Conservation (phyloP, 1,140 invertebrate genomes). For the Procambarus clarkii region DNA sequence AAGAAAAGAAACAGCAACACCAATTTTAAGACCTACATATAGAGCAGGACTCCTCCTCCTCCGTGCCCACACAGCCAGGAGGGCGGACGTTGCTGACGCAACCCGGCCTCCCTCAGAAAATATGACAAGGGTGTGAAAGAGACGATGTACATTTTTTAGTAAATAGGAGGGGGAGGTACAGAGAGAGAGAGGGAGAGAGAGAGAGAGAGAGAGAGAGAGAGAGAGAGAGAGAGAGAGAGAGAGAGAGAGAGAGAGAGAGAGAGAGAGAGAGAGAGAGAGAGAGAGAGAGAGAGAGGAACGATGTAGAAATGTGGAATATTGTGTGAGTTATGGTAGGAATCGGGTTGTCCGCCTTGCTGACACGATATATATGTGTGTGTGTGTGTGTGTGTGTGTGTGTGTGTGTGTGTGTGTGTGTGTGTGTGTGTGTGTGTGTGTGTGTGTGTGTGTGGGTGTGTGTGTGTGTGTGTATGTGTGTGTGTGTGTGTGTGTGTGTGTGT, state of each 20-base stretch:
- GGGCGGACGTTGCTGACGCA: background rate
- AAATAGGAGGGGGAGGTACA: too few species aligned
- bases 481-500: background rate
- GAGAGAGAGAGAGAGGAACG: too few species aligned
- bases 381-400: conserved; percentile 44
- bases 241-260: background rate
- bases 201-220: background rate
- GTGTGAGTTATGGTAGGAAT: background rate
- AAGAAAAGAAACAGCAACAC: background rate
- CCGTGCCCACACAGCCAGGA: background rate
- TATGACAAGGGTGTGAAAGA: background rate
- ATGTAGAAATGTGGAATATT: too few species aligned
- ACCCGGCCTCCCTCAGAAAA: background rate
- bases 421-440: conserved; percentile 45
- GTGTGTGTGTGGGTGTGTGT: background rate
- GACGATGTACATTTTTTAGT: background rate
- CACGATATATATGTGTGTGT: background rate
- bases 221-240: conserved; percentile 15
- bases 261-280: background rate
- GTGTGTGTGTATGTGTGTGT: conserved; percentile 10
- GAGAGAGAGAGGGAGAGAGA: too few species aligned
- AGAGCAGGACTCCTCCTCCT: background rate
- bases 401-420: conserved; percentile 43
- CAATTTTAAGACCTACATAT: background rate
- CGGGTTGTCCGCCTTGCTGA: too few species aligned